phyloP scores from a whole-genome alignment of 2,113 vertebrate species.

The Noturus placidus region DNA sequence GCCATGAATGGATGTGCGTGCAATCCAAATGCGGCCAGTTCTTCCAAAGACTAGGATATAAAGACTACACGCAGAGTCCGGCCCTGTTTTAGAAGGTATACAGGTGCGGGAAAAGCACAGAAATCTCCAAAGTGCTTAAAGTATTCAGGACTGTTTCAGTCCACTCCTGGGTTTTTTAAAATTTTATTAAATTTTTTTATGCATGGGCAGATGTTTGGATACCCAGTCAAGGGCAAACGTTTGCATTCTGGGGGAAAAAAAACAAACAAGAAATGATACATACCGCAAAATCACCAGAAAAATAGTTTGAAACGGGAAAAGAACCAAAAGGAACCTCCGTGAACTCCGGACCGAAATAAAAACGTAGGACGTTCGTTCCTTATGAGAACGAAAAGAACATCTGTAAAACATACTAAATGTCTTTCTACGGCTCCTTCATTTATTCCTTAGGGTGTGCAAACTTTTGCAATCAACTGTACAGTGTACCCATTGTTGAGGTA shows the following conservation, averaged over 20 bases:
- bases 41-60: neutral
- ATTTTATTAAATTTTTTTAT: too few species aligned
- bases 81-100: neutral
- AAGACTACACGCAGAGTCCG: neutral
- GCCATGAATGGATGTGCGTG: neutral
- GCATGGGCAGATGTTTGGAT: neutral
- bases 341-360: neutral
- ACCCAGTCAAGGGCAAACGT: neutral
- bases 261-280: too few species aligned
- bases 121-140: neutral
- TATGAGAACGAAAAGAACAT: neutral
- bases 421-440: neutral
- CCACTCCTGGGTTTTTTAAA: too few species aligned
- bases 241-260: neutral
- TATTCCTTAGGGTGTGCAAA: neutral
- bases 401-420: neutral
- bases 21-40: neutral
- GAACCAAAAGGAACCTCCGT: neutral
- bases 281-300: too few species aligned
- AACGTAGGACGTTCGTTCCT: neutral
- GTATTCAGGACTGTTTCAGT: neutral
- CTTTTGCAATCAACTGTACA: neutral
- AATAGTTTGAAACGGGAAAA: neutral
- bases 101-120: neutral
- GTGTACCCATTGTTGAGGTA: neutral